phyloP scores from a whole-genome alignment of 2,888 invertebrate species.

The Pseudanteris insignis region DNA sequence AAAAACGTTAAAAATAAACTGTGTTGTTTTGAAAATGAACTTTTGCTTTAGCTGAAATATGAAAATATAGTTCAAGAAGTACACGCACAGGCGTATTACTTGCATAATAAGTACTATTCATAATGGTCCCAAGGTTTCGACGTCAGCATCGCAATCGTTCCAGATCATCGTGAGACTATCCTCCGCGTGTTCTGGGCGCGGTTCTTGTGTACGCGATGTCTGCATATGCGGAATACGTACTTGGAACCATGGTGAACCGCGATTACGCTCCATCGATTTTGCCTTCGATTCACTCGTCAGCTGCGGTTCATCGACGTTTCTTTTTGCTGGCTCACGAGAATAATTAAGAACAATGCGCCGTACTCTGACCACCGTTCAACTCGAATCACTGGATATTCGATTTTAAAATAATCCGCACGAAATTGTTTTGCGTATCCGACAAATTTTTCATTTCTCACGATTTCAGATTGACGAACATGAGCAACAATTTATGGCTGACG shows the following conservation, averaged over 20 bases:
- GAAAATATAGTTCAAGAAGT: not conserved
- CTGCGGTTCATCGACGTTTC: constrained; percentile 24
- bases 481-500: no score
- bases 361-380: no score
- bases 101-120: constrained; percentile 50
- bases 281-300: constrained; percentile 17
- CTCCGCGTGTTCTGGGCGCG: constrained; percentile 55
- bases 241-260: constrained; percentile 35
- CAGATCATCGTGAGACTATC: constrained; percentile 62
- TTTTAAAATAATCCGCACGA: no score
- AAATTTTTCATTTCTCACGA: no score
- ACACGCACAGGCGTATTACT: constrained; percentile 11
- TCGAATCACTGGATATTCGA: no score
- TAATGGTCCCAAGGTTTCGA: constrained; percentile 54
- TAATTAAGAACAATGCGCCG: constrained; percentile 6
- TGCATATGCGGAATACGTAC: constrained; percentile 25
- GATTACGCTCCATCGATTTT: constrained; percentile 32
- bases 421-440: no score
- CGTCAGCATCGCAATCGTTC: constrained; percentile 48
- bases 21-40: no score
- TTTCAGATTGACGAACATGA: no score
- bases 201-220: constrained; percentile 53
- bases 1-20: no score
- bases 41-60: not conserved
- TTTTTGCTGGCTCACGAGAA: constrained; percentile 2